phyloP scores from a whole-genome alignment of 2,113 vertebrate species.

The Craseonycteris thonglongyai region DNA sequence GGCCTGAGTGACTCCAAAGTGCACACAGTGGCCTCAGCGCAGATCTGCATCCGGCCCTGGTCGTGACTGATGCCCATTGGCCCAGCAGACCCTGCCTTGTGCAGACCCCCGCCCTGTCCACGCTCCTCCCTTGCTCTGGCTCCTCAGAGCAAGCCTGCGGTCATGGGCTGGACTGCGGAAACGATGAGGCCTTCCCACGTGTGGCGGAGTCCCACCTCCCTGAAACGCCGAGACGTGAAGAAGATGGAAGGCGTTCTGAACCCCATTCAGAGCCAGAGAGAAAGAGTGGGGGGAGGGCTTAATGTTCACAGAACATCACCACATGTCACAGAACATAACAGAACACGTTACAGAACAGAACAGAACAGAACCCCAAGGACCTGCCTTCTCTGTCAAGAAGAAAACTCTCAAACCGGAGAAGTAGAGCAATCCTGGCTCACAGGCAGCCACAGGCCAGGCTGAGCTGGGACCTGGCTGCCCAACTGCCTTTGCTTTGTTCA shows the following conservation, averaged over 20 bases:
- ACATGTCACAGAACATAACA: neutral
- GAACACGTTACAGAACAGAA: too few relatives aligned
- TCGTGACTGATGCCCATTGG: neutral
- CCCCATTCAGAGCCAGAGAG: neutral
- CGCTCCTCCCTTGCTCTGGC: neutral
- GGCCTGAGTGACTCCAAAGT: neutral
- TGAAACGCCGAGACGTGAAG: neutral
- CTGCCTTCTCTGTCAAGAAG: neutral
- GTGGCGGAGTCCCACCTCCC: neutral
- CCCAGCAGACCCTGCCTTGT: neutral
- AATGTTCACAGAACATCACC: neutral
- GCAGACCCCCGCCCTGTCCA: neutral
- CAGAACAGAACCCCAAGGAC: neutral
- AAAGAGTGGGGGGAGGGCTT: neutral
- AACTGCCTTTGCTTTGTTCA: neutral
- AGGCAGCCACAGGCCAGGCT: neutral
- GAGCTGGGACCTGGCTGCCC: neutral
- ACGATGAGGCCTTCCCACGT: neutral
- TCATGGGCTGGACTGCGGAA: neutral
- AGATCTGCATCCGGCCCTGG: neutral
- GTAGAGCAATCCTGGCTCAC: neutral
- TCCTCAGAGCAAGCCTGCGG: neutral
- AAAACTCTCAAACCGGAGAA: neutral
- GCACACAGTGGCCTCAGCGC: neutral
- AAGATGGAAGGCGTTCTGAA: neutral